phyloP scores from a whole-genome alignment of 2,113 vertebrate genomes.

The Tetrao urogallus region DNA sequence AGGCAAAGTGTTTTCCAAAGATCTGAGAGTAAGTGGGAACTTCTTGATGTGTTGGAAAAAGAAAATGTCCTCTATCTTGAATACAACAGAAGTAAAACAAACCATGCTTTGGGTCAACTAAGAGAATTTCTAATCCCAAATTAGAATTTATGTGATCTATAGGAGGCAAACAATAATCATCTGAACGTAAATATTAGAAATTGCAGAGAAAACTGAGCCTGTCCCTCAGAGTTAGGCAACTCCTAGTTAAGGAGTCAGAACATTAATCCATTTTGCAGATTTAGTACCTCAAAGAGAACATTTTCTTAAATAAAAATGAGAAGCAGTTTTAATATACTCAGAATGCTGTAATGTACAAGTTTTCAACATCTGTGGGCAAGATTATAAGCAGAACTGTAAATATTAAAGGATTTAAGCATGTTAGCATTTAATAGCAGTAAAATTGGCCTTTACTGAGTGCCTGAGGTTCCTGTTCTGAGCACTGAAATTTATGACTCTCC shows the following conservation, averaged over 20 bases:
- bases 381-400: neutral
- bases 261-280: neutral
- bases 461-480: neutral
- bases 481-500: neutral
- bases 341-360: neutral
- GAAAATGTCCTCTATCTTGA: neutral
- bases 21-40: neutral
- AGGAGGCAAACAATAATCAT: neutral
- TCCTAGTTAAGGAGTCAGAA: neutral
- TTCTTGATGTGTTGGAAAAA: neutral
- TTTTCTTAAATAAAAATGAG: neutral
- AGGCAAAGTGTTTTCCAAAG: neutral
- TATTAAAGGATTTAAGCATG: neutral
- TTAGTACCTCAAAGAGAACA: neutral
- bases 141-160: neutral
- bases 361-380: neutral
- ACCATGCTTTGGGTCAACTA: neutral
- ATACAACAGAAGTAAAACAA: neutral
- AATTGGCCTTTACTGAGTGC: neutral
- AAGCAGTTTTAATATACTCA: neutral
- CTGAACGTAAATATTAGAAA: neutral
- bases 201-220: neutral
- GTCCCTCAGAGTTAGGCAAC: neutral
- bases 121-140: neutral
- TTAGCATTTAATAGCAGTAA: neutral